Evolutionary conservation across 2,113 vertebrate genomes (phyloP), one percentile per base, ranked within the genome.

Genomic region (Hipposideros armiger): DNA sequence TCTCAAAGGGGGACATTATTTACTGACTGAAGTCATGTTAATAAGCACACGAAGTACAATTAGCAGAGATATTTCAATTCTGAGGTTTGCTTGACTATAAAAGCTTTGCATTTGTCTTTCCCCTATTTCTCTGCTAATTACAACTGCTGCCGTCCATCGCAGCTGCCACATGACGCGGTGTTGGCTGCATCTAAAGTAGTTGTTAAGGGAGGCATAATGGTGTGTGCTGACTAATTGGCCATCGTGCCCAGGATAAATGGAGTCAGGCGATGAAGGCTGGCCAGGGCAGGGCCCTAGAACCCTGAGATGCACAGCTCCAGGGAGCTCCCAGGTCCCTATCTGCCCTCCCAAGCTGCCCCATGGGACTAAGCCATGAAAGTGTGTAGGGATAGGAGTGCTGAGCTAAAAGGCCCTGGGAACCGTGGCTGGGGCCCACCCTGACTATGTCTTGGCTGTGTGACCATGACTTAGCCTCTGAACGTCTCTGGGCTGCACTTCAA

Each of bases 51-150:
- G 84, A 97, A 82, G 88, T 91, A 95, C 97, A 97, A 98, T 98
- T 97, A 98, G 90, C 97, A 94, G 91, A 92, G 97, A 94, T 4
- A 97, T 96, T 97, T 97, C 97, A 95, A 93, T 93, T 95, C 94
- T 95, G 95, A 98, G 91, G 95, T 97, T 97, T 74, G 90, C 92
- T 70, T 40, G 85, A 95, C 96, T 95, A 87, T 91, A 96, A 98
- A 97, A 96, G 89, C 32, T 86, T 93, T 96, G 78, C 96, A 93
- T 96, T 97, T 76, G 97, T 98, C 91, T 76, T 95, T 93, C 84
- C 84, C 96, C 60, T 10, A 3, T 94, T 96, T 97, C 96, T 97
- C 93, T 95, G 97, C 97, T 98, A 98, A 98, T 98, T 97, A 95
- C 80, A 97, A 93, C 84, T 50, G 95, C 90, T 45, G 50, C 76